A percentile compares a stretch with the other conserved stretches of the same genome.
These are phyloP conservation scores for Malurus alboscapulatus DNA, from an alignment of 2,113 vertebrate genomes.

Conservation along the genomic window DNA sequence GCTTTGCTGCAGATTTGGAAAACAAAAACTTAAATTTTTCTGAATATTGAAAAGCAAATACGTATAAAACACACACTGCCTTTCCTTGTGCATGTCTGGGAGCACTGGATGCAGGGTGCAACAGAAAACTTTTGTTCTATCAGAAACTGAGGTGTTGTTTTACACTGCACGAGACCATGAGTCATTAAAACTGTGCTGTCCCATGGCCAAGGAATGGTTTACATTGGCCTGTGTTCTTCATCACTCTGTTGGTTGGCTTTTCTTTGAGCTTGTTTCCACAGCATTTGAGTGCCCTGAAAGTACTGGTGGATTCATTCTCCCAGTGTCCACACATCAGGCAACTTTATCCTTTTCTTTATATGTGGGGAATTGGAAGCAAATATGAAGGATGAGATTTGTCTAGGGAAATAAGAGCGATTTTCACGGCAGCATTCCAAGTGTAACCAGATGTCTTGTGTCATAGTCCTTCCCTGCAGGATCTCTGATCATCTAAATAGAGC, in stretches of 20 bases:
- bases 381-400: background rate
- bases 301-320: background rate
- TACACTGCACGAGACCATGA: background rate
- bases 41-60: background rate
- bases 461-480: background rate
- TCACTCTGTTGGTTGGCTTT: background rate
- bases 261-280: background rate
- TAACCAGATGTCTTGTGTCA: constrained; percentile 30
- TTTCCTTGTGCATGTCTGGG: background rate
- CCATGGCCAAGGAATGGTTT: background rate
- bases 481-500: background rate
- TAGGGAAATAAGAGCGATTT: background rate
- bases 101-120: background rate
- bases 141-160: background rate
- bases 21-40: background rate
- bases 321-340: background rate
- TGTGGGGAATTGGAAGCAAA: background rate
- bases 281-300: background rate
- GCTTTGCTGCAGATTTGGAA: background rate
- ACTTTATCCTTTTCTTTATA: fast-evolving
- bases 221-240: background rate
- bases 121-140: background rate
- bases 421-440: background rate
- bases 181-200: constrained; percentile 1
- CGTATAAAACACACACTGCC: background rate